Percentiles rank a stretch among this genome's conserved stretches.
These are phyloP conservation scores for Celastrina argiolus DNA, from an alignment of 2,888 invertebrate genomes.

Conservation along the genomic window DNA sequence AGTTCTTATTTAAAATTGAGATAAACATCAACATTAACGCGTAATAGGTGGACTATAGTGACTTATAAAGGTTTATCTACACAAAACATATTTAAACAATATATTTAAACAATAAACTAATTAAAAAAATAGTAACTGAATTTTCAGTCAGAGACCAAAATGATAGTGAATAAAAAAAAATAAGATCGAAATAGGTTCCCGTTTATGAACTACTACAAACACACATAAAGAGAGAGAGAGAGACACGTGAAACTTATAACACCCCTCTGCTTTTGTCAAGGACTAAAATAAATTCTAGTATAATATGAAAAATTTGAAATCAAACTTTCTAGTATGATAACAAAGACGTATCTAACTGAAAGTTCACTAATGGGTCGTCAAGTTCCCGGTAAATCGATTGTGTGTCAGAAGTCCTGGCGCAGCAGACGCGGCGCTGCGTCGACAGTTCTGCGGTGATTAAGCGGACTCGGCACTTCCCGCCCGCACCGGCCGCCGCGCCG, in stretches of 20 bases:
- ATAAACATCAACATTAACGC: not conserved
- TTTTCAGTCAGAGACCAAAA: no score
- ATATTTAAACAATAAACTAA: no score
- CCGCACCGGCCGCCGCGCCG: not conserved
- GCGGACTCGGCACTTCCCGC: constrained; percentile 49
- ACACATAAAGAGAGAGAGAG: no score
- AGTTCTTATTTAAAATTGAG: constrained; percentile 1
- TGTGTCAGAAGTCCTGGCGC: constrained; percentile 26
- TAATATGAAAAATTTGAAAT: no score
- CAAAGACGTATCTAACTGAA: not conserved
- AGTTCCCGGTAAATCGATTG: constrained; percentile 7
- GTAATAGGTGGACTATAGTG: not conserved
- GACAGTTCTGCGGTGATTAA: constrained; percentile 46
- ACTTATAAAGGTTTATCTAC: not conserved
- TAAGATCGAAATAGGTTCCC: no score
- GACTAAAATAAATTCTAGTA: no score
- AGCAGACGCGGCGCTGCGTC: constrained; percentile 30
- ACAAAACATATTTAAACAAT: no score
- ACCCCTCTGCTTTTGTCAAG: no score
- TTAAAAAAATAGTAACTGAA: no score
- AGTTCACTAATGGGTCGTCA: constrained; percentile 9
- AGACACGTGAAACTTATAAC: no score
- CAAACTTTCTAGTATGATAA: not conserved
- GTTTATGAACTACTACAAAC: no score
- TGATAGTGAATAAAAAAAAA: no score